These are phyloP conservation scores for Habroteleia sp. DNA, from an alignment of 2,888 invertebrate species.

Conservation along the genomic window DNA sequence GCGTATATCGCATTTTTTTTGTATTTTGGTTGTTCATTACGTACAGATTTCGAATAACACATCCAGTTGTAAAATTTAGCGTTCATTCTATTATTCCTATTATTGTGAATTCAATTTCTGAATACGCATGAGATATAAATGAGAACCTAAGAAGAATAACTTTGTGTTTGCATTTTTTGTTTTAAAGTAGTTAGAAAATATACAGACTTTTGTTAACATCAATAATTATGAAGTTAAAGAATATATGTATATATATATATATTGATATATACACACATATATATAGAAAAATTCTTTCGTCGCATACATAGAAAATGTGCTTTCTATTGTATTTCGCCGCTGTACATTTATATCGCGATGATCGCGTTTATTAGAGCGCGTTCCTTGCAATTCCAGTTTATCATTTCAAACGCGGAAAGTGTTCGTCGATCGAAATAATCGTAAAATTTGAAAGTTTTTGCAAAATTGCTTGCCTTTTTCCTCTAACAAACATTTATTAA, in stretches of 20 bases:
- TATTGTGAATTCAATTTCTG: slow-evolving; percentile 35
- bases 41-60: slow-evolving; percentile 52
- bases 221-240: slow-evolving; percentile 52
- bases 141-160: slow-evolving; percentile 46
- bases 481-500: too few relatives aligned
- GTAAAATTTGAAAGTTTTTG: slow-evolving; percentile 16
- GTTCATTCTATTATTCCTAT: slow-evolving; percentile 46
- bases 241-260: slow-evolving; percentile 22
- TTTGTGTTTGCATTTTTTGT: slow-evolving; percentile 24
- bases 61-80: slow-evolving; percentile 53
- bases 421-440: slow-evolving; percentile 24
- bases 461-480: too few relatives aligned
- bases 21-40: slow-evolving; percentile 26
- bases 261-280: too few relatives aligned
- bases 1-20: slow-evolving; percentile 14
- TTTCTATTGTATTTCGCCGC: slow-evolving; percentile 44
- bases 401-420: slow-evolving; percentile 26
- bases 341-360: slow-evolving; percentile 45
- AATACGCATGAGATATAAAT: slow-evolving; percentile 50
- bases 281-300: slow-evolving; percentile 54
- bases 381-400: slow-evolving; percentile 25
- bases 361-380: slow-evolving; percentile 26
- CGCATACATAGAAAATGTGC: slow-evolving; percentile 55
- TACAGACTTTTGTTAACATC: slow-evolving; percentile 53
- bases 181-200: slow-evolving; percentile 57